Conservation (phyloP, 2,113 vertebrate species). For the Percina caprodes region DNA sequence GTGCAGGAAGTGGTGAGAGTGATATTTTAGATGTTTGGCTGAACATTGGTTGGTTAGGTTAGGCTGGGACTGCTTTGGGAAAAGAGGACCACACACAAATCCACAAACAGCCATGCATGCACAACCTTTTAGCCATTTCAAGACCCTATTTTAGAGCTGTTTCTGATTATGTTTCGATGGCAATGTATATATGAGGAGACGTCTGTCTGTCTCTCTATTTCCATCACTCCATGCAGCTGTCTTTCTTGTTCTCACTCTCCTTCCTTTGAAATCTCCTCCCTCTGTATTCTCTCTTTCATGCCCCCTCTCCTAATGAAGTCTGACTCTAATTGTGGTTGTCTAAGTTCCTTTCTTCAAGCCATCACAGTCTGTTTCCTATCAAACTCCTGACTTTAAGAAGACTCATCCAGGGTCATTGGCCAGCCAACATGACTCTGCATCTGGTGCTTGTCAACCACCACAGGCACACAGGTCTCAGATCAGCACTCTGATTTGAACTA, state of each 20-base stretch:
- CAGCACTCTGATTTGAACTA: conserved; percentile 37
- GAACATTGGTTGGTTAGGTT: conserved; percentile 58
- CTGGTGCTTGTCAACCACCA: conserved; percentile 57
- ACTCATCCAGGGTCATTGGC: conserved; percentile 40
- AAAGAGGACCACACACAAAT: conserved; percentile 68
- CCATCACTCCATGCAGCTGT: conserved; percentile 38
- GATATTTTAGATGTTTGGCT: conserved; percentile 70
- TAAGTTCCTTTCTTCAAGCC: conserved; percentile 59
- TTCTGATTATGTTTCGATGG: conserved; percentile 68
- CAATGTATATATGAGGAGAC: conserved; percentile 64
- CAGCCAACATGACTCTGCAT: conserved; percentile 34
- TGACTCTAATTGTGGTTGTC: conserved; percentile 62
- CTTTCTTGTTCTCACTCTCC: conserved; percentile 48
- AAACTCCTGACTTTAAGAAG: conserved; percentile 29
- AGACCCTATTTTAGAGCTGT: conserved; percentile 42
- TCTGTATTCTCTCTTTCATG: conserved; percentile 41
- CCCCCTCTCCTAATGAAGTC: conserved; percentile 37
- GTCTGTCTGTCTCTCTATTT: conserved; percentile 62
- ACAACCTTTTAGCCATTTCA: conserved; percentile 36
- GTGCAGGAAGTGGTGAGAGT: conserved; percentile 60
- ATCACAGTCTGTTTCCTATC: conserved; percentile 64
- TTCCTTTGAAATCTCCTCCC: conserved; percentile 33
- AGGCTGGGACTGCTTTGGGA: conserved; percentile 49
- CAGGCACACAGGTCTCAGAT: conserved; percentile 43
- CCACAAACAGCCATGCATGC: conserved; percentile 39